Evolutionary conservation across 2,797 vertebrate genomes (phyloP).

Genomic region (Sebastes itinus): DNA sequence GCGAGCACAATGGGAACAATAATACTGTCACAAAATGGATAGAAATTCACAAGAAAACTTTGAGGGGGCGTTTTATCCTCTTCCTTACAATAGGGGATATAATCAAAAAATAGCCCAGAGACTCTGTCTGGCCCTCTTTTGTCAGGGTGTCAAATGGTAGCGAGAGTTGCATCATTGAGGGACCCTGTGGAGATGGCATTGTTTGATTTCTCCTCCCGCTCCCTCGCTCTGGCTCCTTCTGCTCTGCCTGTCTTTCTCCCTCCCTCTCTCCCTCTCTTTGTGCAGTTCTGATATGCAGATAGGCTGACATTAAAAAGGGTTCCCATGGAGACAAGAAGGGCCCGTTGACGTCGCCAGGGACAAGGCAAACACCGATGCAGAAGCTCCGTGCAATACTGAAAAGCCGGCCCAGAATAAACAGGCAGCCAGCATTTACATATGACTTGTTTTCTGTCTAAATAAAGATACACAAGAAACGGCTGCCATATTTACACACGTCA

Average conservation of each 20-base stretch:
- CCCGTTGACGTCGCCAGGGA: slow-evolving; percentile 74
- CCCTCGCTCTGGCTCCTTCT: slow-evolving; percentile 57
- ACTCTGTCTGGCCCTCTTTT: slow-evolving; percentile 75
- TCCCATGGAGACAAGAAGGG: slow-evolving; percentile 85
- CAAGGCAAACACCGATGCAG: slow-evolving; percentile 73
- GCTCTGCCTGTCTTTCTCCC: slow-evolving; percentile 58
- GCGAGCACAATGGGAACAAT: slow-evolving; percentile 64
- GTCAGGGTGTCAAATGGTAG: slow-evolving; percentile 75
- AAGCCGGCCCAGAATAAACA: slow-evolving; percentile 72
- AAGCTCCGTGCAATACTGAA: slow-evolving; percentile 62
- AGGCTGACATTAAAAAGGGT: slow-evolving; percentile 86
- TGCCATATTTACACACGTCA: slow-evolving; percentile 48
- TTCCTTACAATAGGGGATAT: slow-evolving; percentile 56
- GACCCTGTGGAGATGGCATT: slow-evolving; percentile 77
- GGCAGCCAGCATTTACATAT: slow-evolving; percentile 71
- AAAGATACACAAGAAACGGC: slow-evolving; percentile 39
- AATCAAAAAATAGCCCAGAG: slow-evolving; percentile 67
- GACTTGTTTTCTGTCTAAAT: slow-evolving; percentile 66
- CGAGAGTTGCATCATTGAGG: slow-evolving; percentile 75
- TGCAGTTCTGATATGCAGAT: slow-evolving; percentile 85
- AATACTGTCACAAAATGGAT: slow-evolving; percentile 64
- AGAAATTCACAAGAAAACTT: slow-evolving; percentile 67
- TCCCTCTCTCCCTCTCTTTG: slow-evolving; percentile 65
- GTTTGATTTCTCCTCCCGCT: slow-evolving; percentile 73
- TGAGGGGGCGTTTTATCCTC: slow-evolving; percentile 60